Base-by-base conservation (phyloP, 2,113 vertebrate species). In the Gadus macrocephalus region DNA sequence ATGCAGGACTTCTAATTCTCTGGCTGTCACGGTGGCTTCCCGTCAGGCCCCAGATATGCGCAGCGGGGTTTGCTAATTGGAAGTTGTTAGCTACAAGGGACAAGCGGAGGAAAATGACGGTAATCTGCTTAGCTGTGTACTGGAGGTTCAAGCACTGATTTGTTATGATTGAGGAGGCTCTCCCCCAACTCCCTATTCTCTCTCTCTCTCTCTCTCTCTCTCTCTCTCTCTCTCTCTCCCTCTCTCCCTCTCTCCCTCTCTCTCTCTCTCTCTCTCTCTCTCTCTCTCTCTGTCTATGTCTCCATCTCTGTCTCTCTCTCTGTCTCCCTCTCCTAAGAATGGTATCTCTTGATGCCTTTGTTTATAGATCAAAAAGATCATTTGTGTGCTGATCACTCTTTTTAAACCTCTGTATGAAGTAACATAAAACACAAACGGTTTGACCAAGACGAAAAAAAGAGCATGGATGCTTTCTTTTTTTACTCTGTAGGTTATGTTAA, bases 21-120 rank as follows among this genome's bases (percentile, higher is more conserved):
- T 89, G 83, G 83, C 85, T 95, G 90, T 95, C 93, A 91, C 80
- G 86, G 84, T 89, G 78, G 72, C 81, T 94, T 88, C 90, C 74
- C 85, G 70, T 93, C 91, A 93, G 88, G 89, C 69, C 87, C 73
- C 76, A 84, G 90, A 91, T 88, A 91, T 91, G 86, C 89, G 76
- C 83, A 91, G 82, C 79, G 67, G 85, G 84, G 90, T 93, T 93
- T 94, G 88, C 88, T 95, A 93, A 93, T 90, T 93, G 90, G 89
- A 93, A 90, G 79, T 86, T 89, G 91, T 93, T 92, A 86, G 85
- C 91, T 89, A 90, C 87, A 78, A 92, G 91, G 90, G 90, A 92
- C 90, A 91, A 92, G 90, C 89, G 90, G 81, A 90, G 90, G 91
- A 91, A 91, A 86, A 89, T 93, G 84, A 91, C 90, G 88, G 89